Conservation (phyloP, 2,888 invertebrate species). For the Phortica okadai region DNA sequence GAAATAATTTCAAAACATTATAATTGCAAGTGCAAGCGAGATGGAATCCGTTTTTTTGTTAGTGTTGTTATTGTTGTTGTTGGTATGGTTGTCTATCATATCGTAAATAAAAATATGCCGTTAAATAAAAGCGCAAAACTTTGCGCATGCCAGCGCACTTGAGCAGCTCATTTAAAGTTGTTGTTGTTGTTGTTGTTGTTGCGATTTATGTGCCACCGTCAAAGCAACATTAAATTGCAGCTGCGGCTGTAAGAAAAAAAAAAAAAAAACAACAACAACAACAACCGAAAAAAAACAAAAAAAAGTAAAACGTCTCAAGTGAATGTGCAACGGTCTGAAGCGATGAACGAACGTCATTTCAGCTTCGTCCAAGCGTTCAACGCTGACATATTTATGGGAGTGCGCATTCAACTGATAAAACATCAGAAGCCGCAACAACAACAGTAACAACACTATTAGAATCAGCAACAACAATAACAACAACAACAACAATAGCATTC, state of each 20-base stretch:
- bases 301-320: background rate
- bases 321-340: slow-evolving; percentile 1
- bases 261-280: background rate
- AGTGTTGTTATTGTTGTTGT: background rate
- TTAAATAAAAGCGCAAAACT: slow-evolving; percentile 4
- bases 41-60: background rate
- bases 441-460: background rate
- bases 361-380: slow-evolving; percentile 9
- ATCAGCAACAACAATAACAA: background rate
- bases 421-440: background rate
- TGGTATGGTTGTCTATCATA: background rate
- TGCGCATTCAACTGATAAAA: slow-evolving; percentile 1
- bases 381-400: slow-evolving; percentile 10
- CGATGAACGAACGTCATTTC: slow-evolving; percentile 16
- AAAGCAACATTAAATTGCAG: background rate
- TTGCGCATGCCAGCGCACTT: background rate
- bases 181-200: background rate
- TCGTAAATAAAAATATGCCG: background rate
- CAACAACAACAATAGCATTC: background rate
- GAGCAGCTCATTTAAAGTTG: background rate
- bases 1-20: too few species aligned
- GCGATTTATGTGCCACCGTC: slow-evolving; percentile 4
- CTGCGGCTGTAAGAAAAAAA: background rate
- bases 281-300: background rate
- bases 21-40: too few species aligned